Evolutionary conservation across 2,888 invertebrate genomes (phyloP).

Genomic region (Nephrotoma guestfalica): DNA sequence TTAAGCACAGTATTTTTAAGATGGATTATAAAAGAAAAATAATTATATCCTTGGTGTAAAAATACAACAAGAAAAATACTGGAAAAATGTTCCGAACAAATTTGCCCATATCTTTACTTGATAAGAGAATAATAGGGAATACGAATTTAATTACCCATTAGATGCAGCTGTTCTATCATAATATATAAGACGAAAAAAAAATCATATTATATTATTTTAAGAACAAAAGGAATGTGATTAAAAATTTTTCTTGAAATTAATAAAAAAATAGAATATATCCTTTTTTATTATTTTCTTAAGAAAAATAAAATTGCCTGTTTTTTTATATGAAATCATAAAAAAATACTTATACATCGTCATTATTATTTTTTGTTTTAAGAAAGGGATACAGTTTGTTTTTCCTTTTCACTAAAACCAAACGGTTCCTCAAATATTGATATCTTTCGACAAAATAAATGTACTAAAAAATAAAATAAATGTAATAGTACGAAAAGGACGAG

Average conservation of each 20-base stretch:
- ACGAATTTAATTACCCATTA: conserved; percentile 5
- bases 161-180: conserved; percentile 5
- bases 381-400: not conserved
- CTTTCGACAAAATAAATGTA: not conserved
- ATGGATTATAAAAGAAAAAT: conserved; percentile 2
- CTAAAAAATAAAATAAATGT: not conserved
- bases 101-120: conserved; percentile 4
- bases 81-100: conserved; percentile 3
- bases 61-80: not conserved
- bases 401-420: not conserved
- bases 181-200: not conserved
- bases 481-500: not conserved
- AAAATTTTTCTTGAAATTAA: conserved; percentile 3
- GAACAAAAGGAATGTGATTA: conserved; percentile 5
- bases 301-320: not conserved
- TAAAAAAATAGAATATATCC: conserved; percentile 1
- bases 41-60: not conserved
- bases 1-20: not conserved
- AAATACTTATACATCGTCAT: not conserved
- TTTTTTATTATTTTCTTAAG: not conserved
- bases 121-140: conserved; percentile 6
- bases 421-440: not conserved
- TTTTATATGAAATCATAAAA: not conserved
- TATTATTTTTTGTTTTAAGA: not conserved
- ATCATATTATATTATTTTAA: not conserved